These are phyloP conservation scores for Colostygia pectinataria DNA, from an alignment of 2,888 invertebrate genomes.

Conservation along the genomic window DNA sequence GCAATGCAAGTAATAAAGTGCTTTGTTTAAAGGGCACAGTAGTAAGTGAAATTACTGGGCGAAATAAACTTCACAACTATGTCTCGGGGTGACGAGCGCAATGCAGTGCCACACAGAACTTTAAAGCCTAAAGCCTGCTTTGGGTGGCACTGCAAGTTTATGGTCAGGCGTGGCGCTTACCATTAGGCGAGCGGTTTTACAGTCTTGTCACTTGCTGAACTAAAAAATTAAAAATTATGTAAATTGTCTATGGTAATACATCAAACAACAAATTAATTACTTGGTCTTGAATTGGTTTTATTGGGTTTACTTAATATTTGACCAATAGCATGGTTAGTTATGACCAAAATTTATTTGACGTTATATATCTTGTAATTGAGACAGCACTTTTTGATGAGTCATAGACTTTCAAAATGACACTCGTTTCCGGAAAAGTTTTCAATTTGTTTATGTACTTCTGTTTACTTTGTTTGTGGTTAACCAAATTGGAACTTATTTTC, in stretches of 20 bases:
- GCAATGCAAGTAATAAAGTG: too few species aligned
- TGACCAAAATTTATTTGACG: constrained; percentile 17
- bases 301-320: not conserved
- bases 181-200: too few species aligned
- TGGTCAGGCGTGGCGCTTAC: too few species aligned
- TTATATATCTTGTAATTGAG: constrained; percentile 42
- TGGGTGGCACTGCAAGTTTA: too few species aligned
- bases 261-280: constrained; percentile 2
- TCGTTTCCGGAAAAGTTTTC: constrained; percentile 77
- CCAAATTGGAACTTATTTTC: constrained; percentile 29
- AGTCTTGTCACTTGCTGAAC: too few species aligned
- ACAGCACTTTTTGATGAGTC: constrained; percentile 69
- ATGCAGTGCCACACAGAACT: too few species aligned
- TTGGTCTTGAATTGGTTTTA: not conserved
- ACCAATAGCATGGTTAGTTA: constrained; percentile 29
- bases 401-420: constrained; percentile 77
- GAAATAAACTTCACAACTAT: too few species aligned
- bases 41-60: too few species aligned
- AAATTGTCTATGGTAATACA: constrained; percentile 9
- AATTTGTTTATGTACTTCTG: constrained; percentile 59
- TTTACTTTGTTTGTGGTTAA: constrained; percentile 59
- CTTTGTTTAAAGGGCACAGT: too few species aligned
- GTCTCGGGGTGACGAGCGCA: too few species aligned
- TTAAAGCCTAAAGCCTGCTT: too few species aligned
- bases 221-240: too few species aligned